A percentile compares a stretch with the other conserved stretches of the same genome.
Evolutionary conservation across 2,888 invertebrate species (phyloP).

Genomic region (Drosophila conformis): DNA sequence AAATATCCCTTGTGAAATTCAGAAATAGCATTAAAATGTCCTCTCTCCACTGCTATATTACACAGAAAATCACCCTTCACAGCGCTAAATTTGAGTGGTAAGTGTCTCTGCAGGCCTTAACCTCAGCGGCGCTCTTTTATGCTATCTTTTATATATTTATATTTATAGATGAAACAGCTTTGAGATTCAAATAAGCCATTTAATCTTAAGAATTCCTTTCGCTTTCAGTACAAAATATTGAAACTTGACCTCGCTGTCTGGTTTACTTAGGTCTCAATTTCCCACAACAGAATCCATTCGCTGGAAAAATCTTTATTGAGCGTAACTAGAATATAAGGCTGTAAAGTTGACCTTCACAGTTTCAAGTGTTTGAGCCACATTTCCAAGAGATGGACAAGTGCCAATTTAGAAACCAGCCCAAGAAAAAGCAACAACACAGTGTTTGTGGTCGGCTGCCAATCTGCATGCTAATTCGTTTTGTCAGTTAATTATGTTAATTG

Average conservation of each 20-base stretch:
- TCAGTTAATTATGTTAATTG: constrained; percentile 81
- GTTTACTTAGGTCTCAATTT: constrained; percentile 27
- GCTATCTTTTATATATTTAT: too few relatives aligned
- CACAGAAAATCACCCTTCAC: too few relatives aligned
- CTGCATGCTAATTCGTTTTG: constrained; percentile 67
- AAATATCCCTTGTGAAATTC: too few relatives aligned
- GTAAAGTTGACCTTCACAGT: constrained; percentile 39
- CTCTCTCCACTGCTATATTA: too few relatives aligned
- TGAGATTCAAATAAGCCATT: constrained; percentile 41
- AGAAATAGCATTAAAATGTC: too few relatives aligned
- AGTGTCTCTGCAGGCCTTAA: too few relatives aligned
- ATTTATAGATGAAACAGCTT: too few relatives aligned
- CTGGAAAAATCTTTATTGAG: constrained; percentile 22
- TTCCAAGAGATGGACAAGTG: constrained; percentile 25
- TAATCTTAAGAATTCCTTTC: constrained; percentile 49
- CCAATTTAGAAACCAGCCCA: constrained; percentile 29
- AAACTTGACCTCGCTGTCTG: constrained; percentile 38
- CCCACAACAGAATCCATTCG: constrained; percentile 42
- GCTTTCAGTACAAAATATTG: constrained; percentile 36
- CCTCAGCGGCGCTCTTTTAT: too few relatives aligned
- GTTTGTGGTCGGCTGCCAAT: constrained; percentile 54
- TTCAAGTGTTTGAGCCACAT: constrained; percentile 11
- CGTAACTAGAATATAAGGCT: constrained; percentile 27
- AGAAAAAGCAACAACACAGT: constrained; percentile 16
- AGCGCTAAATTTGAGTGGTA: too few relatives aligned